Evolutionary conservation across 2,888 invertebrate genomes (phyloP).

Genomic region (Cosmia pyralina): DNA sequence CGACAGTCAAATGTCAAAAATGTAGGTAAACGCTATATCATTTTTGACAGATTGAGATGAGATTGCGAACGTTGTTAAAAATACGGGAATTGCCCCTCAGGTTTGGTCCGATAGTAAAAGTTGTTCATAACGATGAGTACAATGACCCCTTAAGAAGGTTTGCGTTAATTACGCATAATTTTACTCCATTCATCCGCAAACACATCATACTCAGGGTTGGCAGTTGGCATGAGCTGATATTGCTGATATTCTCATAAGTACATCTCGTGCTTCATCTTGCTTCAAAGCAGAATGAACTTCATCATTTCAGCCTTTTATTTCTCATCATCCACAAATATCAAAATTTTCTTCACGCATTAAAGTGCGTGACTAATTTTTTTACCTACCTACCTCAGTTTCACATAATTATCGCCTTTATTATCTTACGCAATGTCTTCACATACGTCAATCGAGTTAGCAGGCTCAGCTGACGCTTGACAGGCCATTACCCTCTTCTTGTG

Average conservation of each 20-base stretch:
- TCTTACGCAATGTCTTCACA: constrained; percentile 35
- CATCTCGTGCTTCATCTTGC: background rate
- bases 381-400: constrained; percentile 4
- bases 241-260: background rate
- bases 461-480: constrained; percentile 35
- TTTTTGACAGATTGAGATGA: too few species aligned
- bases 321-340: constrained; percentile 1
- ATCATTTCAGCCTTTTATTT: background rate
- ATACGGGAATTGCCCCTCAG: too few species aligned
- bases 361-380: constrained; percentile 11
- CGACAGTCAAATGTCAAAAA: too few species aligned
- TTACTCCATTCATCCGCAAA: too few species aligned
- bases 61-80: too few species aligned
- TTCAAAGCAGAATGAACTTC: background rate
- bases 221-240: too few species aligned
- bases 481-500: constrained; percentile 25
- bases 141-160: too few species aligned
- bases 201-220: too few species aligned
- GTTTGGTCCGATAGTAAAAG: too few species aligned
- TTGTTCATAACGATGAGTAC: too few species aligned
- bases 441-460: constrained; percentile 39
- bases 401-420: constrained; percentile 36
- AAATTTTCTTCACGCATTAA: background rate
- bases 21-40: too few species aligned
- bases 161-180: too few species aligned